A percentile compares a stretch with the other conserved stretches of the same genome.
Conservation (phyloP, 2,113 vertebrate genomes). For the Epinephelus moara region DNA sequence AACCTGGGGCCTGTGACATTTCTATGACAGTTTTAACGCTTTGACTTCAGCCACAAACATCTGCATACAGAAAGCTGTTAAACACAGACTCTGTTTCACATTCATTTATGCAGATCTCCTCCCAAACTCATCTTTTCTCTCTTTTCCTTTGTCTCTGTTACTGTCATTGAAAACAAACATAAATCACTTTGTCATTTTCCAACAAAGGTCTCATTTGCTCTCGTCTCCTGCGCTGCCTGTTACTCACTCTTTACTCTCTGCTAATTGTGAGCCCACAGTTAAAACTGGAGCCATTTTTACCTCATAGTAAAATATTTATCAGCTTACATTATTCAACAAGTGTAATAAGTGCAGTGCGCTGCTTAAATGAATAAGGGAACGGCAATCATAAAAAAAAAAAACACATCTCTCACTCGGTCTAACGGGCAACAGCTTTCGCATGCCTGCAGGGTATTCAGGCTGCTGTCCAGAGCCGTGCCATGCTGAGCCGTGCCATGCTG, state of each 20-base stretch:
- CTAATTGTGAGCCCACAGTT: constrained; percentile 59
- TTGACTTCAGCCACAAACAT: background rate
- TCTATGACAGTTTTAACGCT: background rate
- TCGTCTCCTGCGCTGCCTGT: background rate
- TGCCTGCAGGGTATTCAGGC: constrained; percentile 16
- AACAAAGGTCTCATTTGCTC: background rate
- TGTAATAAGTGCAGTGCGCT: constrained; percentile 73
- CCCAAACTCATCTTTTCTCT: background rate
- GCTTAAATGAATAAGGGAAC: constrained; percentile 74
- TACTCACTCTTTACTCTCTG: background rate
- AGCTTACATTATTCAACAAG: constrained; percentile 71
- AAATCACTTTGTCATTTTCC: background rate
- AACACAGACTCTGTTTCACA: background rate
- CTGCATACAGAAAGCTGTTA: background rate
- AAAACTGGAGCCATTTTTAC: constrained; percentile 66
- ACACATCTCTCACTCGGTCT: constrained; percentile 41
- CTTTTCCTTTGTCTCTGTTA: background rate
- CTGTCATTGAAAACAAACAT: background rate
- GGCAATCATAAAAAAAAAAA: constrained; percentile 59
- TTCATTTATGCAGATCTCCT: background rate
- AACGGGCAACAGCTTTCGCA: constrained; percentile 31
- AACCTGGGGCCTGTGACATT: background rate
- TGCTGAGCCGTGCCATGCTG: background rate
- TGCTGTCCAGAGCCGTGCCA: background rate
- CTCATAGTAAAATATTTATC: constrained; percentile 70